These are phyloP conservation scores for Drosophila lutescens DNA, from an alignment of 2,888 invertebrate genomes.

Conservation along the genomic window DNA sequence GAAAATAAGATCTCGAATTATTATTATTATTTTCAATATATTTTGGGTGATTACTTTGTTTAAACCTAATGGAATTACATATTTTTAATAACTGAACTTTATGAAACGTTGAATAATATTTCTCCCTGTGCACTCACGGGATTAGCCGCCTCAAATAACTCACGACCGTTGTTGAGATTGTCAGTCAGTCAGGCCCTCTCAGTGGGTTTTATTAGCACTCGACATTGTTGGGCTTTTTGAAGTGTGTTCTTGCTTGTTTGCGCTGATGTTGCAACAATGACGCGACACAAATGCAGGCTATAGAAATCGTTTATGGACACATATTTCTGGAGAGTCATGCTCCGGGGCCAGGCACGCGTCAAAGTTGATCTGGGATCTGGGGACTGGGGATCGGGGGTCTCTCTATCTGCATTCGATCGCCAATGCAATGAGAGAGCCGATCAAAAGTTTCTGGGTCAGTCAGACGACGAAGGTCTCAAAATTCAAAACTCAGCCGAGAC, in stretches of 20 bases:
- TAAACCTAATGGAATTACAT: too few relatives aligned
- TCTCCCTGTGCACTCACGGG: constrained; percentile 23
- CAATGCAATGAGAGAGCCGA: neutral
- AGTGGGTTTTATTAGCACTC: constrained; percentile 75
- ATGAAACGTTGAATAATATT: neutral
- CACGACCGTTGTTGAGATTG: constrained; percentile 77
- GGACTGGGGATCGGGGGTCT: neutral
- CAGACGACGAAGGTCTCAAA: constrained; percentile 23
- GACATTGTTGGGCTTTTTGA: constrained; percentile 54
- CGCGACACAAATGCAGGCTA: constrained; percentile 62
- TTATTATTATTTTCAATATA: too few relatives aligned
- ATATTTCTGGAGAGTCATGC: constrained; percentile 53
- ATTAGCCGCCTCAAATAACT: constrained; percentile 75
- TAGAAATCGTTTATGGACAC: constrained; percentile 56
- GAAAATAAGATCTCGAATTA: too few relatives aligned
- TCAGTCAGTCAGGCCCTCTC: constrained; percentile 69
- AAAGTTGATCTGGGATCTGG: constrained; percentile 55
- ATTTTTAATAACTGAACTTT: too few relatives aligned
- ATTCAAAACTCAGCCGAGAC: constrained; percentile 26
- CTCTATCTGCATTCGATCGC: constrained; percentile 24
- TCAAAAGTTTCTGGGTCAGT: constrained; percentile 25
- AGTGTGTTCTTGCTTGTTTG: constrained; percentile 55
- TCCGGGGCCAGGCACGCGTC: constrained; percentile 65
- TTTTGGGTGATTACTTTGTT: too few relatives aligned
- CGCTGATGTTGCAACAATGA: constrained; percentile 79